Base-by-base conservation (phyloP, 1,140 invertebrate genomes). In the Hypsibius dujardini region DNA sequence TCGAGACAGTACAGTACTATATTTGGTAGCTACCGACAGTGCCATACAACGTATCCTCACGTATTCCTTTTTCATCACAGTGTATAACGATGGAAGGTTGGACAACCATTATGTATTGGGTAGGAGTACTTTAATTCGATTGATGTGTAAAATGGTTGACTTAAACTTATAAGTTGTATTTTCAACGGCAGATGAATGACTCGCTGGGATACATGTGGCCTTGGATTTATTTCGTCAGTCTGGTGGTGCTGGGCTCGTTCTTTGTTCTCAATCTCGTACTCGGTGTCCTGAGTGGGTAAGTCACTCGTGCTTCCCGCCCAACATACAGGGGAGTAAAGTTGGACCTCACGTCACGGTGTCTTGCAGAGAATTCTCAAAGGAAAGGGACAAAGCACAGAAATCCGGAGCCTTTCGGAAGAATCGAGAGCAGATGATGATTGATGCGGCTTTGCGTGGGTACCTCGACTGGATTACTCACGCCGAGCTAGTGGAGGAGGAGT, bases 191-290 rank as follows among this genome's bases (percentile, higher is more conserved):
- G 71, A 67, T 73, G 72, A 46, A 73, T 47, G 91, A 97, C 82
- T 87, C 93, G 3, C 87, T 95, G 84, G 95, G 94, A 12, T 91
- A 87, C 78, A 87, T 87, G 42, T 98, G 93, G 93, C 92, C 95
- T 72, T 98, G 94, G 93, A 88, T 92, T 70, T 98, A 98, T 80
- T 98, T 98, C 79, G 88, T 98, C 73, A 95, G 93, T 45, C 88
- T 99, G 84, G 95, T 99, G 74, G 98, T 99, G 73, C 86, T 99
- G 72, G 96, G 95, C 70, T 96, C 95, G 74, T 98, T 99, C 83
- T 98, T 99, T 82, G 95, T 99, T 72, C 95, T 99, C 88, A 99
- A 99, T 82, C 86, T 99, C 70, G 97, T 99, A 87, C 91, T 99
- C 80, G 96, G 95, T 92, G 96, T 99, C 74, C 86, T 99, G 76